These are phyloP conservation scores for Ophion ellenae DNA, from an alignment of 2,888 invertebrate genomes.

Conservation along the genomic window DNA sequence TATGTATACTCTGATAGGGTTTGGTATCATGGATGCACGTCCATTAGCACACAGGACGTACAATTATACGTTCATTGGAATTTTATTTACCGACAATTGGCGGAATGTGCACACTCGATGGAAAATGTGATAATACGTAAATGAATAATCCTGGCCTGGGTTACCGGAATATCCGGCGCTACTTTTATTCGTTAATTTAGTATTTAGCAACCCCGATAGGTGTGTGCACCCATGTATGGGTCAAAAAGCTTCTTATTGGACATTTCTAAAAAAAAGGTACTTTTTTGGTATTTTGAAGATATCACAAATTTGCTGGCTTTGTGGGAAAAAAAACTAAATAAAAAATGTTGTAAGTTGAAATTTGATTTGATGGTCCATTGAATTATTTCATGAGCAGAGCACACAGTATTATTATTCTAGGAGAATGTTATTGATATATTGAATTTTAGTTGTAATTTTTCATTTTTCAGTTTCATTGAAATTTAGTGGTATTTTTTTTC, in stretches of 20 bases:
- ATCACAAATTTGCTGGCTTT: not conserved
- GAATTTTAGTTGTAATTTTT: no score
- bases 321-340: no score
- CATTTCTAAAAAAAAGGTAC: not conserved
- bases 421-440: no score
- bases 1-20: constrained; percentile 27
- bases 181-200: not conserved
- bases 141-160: constrained; percentile 19
- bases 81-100: constrained; percentile 39
- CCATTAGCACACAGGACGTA: not conserved
- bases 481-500: no score
- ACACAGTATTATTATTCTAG: no score
- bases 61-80: constrained; percentile 19
- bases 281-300: not conserved
- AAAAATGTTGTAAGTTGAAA: not conserved
- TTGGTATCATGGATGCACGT: not conserved
- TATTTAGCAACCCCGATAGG: not conserved
- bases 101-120: not conserved
- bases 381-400: not conserved
- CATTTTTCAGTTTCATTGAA: no score
- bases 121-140: constrained; percentile 20
- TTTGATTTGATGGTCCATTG: not conserved
- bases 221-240: not conserved
- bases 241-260: no score
- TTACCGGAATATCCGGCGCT: not conserved